These are phyloP conservation scores for Urosaurus nigricauda DNA, from an alignment of 2,797 vertebrate genomes.

Conservation along the genomic window DNA sequence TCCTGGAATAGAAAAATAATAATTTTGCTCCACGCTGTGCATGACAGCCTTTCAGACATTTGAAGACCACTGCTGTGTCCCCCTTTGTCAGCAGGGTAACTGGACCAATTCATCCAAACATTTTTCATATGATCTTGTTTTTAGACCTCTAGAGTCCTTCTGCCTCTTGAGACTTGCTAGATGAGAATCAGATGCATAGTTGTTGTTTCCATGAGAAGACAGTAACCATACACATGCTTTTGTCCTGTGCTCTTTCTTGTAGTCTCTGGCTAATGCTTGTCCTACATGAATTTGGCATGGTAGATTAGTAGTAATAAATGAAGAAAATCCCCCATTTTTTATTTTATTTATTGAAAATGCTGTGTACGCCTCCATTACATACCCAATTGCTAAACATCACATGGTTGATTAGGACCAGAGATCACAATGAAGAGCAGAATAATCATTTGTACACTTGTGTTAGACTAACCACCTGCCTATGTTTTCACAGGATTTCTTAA, in stretches of 20 bases:
- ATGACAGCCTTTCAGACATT: background rate
- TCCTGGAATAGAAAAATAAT: background rate
- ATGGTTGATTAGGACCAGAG: background rate
- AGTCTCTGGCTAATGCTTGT: background rate
- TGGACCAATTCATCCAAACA: background rate
- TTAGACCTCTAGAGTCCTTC: background rate
- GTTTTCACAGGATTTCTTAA: background rate
- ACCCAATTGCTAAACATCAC: background rate
- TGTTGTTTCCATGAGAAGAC: background rate
- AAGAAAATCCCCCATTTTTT: background rate
- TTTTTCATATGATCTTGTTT: too few species aligned
- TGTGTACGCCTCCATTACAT: too few species aligned
- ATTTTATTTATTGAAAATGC: too few species aligned
- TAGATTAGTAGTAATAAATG: background rate
- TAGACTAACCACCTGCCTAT: background rate
- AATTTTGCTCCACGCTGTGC: background rate
- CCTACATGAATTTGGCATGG: background rate
- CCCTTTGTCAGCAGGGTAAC: background rate
- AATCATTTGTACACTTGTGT: background rate
- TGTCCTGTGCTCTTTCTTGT: background rate
- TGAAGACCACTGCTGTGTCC: background rate
- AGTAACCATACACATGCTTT: background rate
- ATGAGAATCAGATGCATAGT: background rate
- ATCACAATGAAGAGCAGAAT: background rate
- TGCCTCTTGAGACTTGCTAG: background rate